Conservation (phyloP, 2,888 invertebrate species). For the Zaprionus obscuricornis region DNA sequence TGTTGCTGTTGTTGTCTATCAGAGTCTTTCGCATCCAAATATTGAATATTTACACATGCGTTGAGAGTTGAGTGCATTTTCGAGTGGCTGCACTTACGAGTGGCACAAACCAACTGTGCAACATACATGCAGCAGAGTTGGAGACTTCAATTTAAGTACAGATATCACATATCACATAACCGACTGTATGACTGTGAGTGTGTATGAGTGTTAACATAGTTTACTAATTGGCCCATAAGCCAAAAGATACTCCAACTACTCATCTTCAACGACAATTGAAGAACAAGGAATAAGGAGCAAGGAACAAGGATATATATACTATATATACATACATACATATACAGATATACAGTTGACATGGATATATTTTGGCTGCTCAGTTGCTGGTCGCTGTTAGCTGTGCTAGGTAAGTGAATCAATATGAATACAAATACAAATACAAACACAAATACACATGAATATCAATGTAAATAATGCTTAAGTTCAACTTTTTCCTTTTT, state of each 20-base stretch:
- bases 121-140: slow-evolving; percentile 1
- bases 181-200: slow-evolving; percentile 10
- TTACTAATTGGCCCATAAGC: slow-evolving; percentile 62
- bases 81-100: slow-evolving; percentile 74
- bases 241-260: slow-evolving; percentile 17
- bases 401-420: slow-evolving; percentile 53
- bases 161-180: slow-evolving; percentile 12
- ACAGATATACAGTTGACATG: slow-evolving; percentile 26
- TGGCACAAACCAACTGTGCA: slow-evolving; percentile 10
- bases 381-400: slow-evolving; percentile 33
- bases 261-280: slow-evolving; percentile 22
- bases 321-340: not conserved
- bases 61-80: slow-evolving; percentile 73
- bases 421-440: slow-evolving; percentile 8
- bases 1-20: slow-evolving; percentile 16
- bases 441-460: not conserved
- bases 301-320: not conserved
- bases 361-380: slow-evolving; percentile 25
- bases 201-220: slow-evolving; percentile 42
- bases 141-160: slow-evolving; percentile 23
- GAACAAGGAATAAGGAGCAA: too few species aligned
- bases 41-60: slow-evolving; percentile 79
- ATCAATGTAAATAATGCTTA: not conserved
- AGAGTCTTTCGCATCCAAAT: slow-evolving; percentile 63
- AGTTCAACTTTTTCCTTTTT: too few species aligned